Conservation (phyloP, 2,797 vertebrate genomes). For the Microchirus variegatus region DNA sequence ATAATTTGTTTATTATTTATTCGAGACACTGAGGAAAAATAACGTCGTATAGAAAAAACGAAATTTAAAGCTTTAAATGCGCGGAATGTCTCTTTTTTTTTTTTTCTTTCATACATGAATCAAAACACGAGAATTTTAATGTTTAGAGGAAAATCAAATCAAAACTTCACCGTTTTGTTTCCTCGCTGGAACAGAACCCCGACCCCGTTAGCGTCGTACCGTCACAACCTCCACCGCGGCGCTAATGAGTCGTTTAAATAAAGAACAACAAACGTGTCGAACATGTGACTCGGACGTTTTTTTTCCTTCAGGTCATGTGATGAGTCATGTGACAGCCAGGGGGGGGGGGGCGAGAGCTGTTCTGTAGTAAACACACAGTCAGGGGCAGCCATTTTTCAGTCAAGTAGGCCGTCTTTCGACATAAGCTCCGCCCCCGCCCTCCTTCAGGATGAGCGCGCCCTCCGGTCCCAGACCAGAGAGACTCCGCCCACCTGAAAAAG, state of each 20-base stretch:
- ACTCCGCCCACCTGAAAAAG: constrained; percentile 1
- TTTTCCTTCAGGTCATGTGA: neutral
- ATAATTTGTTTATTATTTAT: neutral
- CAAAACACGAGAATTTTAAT: neutral
- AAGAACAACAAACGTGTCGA: too few relatives aligned
- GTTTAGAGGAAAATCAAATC: neutral
- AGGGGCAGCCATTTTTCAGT: constrained; percentile 1
- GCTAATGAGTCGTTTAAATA: constrained; percentile 52
- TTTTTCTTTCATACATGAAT: neutral
- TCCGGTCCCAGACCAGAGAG: constrained; percentile 38
- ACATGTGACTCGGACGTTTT: too few relatives aligned
- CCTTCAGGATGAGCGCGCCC: neutral
- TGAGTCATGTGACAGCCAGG: neutral
- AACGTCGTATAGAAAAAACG: neutral
- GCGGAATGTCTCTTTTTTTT: too few relatives aligned
- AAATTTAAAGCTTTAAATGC: neutral
- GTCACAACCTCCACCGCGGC: constrained; percentile 5
- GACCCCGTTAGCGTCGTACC: neutral
- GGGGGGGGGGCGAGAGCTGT: too few relatives aligned
- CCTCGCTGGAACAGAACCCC: neutral
- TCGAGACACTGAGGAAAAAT: neutral
- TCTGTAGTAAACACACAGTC: too few relatives aligned
- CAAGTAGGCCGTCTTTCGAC: neutral
- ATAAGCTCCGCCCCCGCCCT: neutral
- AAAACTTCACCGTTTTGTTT: too few relatives aligned